phyloP scores from a whole-genome alignment of 2,797 vertebrate species.

The Petrocephalus schoutedeni region DNA sequence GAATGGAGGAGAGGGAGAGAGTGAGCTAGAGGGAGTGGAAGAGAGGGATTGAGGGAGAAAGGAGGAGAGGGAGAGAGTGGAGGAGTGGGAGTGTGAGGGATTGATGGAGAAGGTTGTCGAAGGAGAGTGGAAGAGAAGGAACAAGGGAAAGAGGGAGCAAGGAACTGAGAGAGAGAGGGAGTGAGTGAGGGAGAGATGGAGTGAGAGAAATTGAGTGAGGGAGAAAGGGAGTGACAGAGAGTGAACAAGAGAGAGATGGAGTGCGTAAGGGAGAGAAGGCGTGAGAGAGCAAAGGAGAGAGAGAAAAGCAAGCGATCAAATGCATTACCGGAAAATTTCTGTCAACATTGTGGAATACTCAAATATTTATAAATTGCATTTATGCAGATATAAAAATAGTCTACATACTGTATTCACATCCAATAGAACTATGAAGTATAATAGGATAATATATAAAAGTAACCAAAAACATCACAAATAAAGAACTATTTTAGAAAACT shows the following conservation, averaged over 20 bases:
- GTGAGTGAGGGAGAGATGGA: background rate
- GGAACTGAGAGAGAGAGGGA: no score
- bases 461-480: background rate
- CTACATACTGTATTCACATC: background rate
- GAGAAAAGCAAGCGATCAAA: background rate
- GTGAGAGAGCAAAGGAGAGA: background rate
- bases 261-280: background rate
- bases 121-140: no score
- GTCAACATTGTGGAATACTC: background rate
- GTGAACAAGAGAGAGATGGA: background rate
- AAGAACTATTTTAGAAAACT: background rate
- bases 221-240: background rate
- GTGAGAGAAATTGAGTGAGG: background rate
- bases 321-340: constrained; percentile 12
- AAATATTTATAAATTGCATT: background rate
- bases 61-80: no score
- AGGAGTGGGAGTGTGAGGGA: background rate
- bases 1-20: no score
- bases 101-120: no score
- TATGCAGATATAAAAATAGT: background rate
- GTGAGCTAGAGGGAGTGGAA: background rate
- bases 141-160: background rate
- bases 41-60: no score
- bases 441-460: background rate
- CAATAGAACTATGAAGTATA: background rate